A percentile compares a stretch with the other conserved stretches of the same genome.
These are phyloP conservation scores for Cheilosia soror DNA, from an alignment of 2,888 invertebrate genomes.

Conservation along the genomic window DNA sequence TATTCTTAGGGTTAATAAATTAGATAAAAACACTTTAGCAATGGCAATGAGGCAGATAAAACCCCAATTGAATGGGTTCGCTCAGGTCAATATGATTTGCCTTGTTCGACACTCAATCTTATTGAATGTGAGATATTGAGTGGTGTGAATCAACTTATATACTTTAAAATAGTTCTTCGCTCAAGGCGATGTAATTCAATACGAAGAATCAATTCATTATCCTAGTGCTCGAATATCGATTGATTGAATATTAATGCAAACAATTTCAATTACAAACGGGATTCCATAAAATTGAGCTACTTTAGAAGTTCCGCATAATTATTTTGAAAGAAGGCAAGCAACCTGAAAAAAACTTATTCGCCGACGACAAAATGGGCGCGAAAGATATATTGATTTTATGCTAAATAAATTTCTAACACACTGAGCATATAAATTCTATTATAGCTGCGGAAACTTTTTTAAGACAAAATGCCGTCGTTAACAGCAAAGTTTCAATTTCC, in stretches of 20 bases:
- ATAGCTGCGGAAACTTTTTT: slow-evolving; percentile 37
- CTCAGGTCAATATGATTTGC: slow-evolving; percentile 7
- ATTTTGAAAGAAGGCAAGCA: slow-evolving; percentile 31
- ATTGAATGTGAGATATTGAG: slow-evolving; percentile 14
- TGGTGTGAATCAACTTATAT: slow-evolving; percentile 7
- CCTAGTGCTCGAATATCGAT: slow-evolving; percentile 27
- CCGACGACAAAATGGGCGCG: not conserved
- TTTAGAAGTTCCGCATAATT: slow-evolving; percentile 50
- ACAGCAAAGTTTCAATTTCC: slow-evolving; percentile 45
- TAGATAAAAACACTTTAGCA: slow-evolving; percentile 13
- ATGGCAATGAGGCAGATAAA: not conserved
- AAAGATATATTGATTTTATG: slow-evolving; percentile 36
- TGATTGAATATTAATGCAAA: slow-evolving; percentile 42
- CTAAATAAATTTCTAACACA: slow-evolving; percentile 29
- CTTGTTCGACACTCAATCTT: not conserved
- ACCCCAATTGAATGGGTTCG: slow-evolving; percentile 22
- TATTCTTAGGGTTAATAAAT: slow-evolving; percentile 30
- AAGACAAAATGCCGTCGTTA: slow-evolving; percentile 40
- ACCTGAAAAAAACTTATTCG: slow-evolving; percentile 25
- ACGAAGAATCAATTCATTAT: slow-evolving; percentile 25
- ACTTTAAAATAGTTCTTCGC: slow-evolving; percentile 26
- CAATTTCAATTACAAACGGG: slow-evolving; percentile 36
- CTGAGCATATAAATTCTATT: slow-evolving; percentile 36
- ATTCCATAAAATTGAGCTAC: slow-evolving; percentile 41
- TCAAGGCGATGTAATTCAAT: slow-evolving; percentile 15